These are phyloP conservation scores for Drosophila quinaria DNA, from an alignment of 2,888 invertebrate species.

Conservation along the genomic window DNA sequence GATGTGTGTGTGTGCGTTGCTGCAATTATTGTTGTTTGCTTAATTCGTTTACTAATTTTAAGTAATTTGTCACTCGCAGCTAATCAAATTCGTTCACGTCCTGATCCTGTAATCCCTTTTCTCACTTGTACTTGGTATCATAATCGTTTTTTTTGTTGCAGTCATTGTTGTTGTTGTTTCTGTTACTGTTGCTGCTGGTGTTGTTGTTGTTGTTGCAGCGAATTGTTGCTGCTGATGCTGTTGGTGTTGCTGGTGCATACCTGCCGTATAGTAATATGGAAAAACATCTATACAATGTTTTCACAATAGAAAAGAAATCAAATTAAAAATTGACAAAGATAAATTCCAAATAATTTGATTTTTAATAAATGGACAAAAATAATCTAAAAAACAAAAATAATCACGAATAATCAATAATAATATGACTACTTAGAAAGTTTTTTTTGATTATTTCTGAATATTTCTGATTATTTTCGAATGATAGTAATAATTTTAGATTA, in stretches of 20 bases:
- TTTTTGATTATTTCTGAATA: no score
- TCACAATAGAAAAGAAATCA: slow-evolving; percentile 46
- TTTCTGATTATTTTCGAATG: no score
- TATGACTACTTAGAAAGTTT: no score
- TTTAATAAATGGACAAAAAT: no score
- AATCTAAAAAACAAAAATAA: no score
- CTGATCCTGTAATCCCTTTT: slow-evolving; percentile 39
- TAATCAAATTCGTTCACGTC: slow-evolving; percentile 23
- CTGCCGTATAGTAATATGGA: slow-evolving; percentile 74
- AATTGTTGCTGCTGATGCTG: slow-evolving; percentile 52
- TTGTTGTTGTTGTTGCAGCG: slow-evolving; percentile 36
- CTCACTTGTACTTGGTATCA: slow-evolving; percentile 59
- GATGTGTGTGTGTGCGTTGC: slow-evolving; percentile 45
- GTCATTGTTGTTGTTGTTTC: slow-evolving; percentile 41
- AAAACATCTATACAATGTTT: slow-evolving; percentile 82
- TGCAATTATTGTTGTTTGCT: slow-evolving; percentile 40
- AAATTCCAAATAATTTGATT: no score
- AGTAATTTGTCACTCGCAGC: slow-evolving; percentile 60
- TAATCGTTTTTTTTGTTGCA: slow-evolving; percentile 53
- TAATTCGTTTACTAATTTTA: slow-evolving; percentile 51
- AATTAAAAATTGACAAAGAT: slow-evolving; percentile 35
- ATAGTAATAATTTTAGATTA: no score
- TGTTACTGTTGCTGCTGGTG: slow-evolving; percentile 38
- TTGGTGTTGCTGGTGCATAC: slow-evolving; percentile 63
- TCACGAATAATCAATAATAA: no score